Evolutionary conservation across 2,888 invertebrate genomes (phyloP), one percentile per base, ranked within the genome.

Genomic region (Orgyia antiqua): DNA sequence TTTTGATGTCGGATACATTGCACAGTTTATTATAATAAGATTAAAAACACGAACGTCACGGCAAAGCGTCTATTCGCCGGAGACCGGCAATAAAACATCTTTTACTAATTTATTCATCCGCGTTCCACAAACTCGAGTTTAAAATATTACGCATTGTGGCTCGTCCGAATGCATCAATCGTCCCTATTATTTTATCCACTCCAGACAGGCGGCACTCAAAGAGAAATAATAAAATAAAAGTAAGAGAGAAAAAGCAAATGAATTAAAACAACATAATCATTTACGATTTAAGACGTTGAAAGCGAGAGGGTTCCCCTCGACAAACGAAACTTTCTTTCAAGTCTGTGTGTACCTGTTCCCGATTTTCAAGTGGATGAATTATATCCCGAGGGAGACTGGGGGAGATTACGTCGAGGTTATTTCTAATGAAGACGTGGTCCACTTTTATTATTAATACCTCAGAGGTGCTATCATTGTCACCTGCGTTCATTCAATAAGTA

Each of bases 211-310:
- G 83, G 83, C 79, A 58, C 64, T 76, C 69, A 71, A 73, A 74
- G 63, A 67, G 55, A 57, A 71, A 71, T 63, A 67, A 72, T 62
- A 53, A 72, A 78, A 73, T 65, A 66, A 75, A 78, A 68, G 63
- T 62, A 73, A 68, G 60, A 67, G 55, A 71, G 59, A 68, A 72
- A 72, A 80, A 82, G 80, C 80, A 76, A 83, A 82, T 76, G 77
- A 83, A 83, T 84, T 80, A 83, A 83, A 83, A 82, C 75, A 84
- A 83, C 80, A 82, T 80, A 82, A 83, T 83, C 74, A 77, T 82
- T 82, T 78, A 80, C 72, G 78, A 75, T 77, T 78, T 74, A 77
- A 76, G 76, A 73, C 67, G 66, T 65, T 57, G 69, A 70, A 66
- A 70, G 70, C 64, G 68, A 69, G 70, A 62, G 72, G 68, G 65